phyloP scores from a whole-genome alignment of 1,140 invertebrate genomes.

The Ceratina australensis region DNA sequence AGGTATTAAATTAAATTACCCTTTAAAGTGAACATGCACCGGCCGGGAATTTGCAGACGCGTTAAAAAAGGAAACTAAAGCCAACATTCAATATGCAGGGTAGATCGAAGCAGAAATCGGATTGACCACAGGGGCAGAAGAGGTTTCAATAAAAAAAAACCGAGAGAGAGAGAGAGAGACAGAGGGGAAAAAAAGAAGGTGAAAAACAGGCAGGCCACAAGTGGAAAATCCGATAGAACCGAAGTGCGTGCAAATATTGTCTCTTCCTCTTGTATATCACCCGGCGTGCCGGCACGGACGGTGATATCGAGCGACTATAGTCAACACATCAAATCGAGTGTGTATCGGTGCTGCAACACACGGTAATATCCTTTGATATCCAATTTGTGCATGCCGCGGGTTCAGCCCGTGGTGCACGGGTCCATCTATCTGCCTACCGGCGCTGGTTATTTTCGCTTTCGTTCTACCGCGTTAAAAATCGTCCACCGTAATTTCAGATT shows the following conservation, averaged over 20 bases:
- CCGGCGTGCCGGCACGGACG: constrained; percentile 51
- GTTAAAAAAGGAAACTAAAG: constrained; percentile 47
- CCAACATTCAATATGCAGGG: constrained; percentile 52
- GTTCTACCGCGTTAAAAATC: constrained; percentile 23
- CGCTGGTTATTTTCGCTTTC: constrained; percentile 50
- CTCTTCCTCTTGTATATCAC: constrained; percentile 56
- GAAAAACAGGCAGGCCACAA: constrained; percentile 60
- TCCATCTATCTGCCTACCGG: constrained; percentile 53
- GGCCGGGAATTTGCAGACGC: constrained; percentile 29
- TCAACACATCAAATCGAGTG: constrained; percentile 75
- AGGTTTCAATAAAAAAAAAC: constrained; percentile 73
- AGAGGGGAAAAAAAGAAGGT: neutral
- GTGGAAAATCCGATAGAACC: constrained; percentile 75
- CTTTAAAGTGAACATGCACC: constrained; percentile 26
- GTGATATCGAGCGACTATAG: constrained; percentile 52
- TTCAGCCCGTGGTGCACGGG: constrained; percentile 52
- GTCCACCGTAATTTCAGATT: constrained; percentile 33
- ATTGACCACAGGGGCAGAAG: constrained; percentile 58
- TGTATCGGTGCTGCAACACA: constrained; percentile 71
- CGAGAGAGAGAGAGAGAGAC: constrained; percentile 27
- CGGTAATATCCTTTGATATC: constrained; percentile 78
- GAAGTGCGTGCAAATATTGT: constrained; percentile 75
- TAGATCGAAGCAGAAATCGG: constrained; percentile 59
- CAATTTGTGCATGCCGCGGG: constrained; percentile 73
- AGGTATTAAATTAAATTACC: constrained; percentile 36